Percentiles rank a stretch among this genome's conserved stretches.
Evolutionary conservation across 2,888 invertebrate species (phyloP).

Genomic region (Sthenelais limicola): DNA sequence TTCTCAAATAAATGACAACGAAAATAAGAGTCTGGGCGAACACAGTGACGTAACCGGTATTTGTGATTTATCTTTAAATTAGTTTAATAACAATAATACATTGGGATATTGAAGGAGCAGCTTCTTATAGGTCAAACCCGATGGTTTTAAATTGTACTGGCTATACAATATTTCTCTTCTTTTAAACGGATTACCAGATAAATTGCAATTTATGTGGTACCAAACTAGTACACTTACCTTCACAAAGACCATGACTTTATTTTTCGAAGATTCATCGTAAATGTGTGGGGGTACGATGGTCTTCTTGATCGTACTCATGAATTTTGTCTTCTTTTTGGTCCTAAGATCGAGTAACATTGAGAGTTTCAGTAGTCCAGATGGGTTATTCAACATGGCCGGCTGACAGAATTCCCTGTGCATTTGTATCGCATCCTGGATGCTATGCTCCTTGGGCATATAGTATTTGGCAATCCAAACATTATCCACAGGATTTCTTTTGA

Average conservation of each 20-base stretch:
- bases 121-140: too few species aligned
- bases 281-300: constrained; percentile 61
- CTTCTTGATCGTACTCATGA: constrained; percentile 55
- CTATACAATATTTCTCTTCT: too few species aligned
- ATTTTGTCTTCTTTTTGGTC: constrained; percentile 68
- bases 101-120: not conserved
- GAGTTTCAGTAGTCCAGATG: constrained; percentile 58
- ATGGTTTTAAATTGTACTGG: too few species aligned
- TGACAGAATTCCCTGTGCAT: constrained; percentile 63
- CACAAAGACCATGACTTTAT: constrained; percentile 60
- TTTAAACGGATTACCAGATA: too few species aligned
- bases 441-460: constrained; percentile 55
- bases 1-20: too few species aligned
- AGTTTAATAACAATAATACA: not conserved
- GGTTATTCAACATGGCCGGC: constrained; percentile 64
- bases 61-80: too few species aligned
- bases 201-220: too few species aligned
- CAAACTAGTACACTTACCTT: constrained; percentile 57
- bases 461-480: constrained; percentile 62
- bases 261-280: constrained; percentile 59
- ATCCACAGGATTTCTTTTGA: constrained; percentile 55
- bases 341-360: constrained; percentile 59
- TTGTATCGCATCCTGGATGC: constrained; percentile 56
- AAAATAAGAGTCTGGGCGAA: too few species aligned
- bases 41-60: too few species aligned